phyloP scores from a whole-genome alignment of 2,113 vertebrate species.

The Penelope pileata region DNA sequence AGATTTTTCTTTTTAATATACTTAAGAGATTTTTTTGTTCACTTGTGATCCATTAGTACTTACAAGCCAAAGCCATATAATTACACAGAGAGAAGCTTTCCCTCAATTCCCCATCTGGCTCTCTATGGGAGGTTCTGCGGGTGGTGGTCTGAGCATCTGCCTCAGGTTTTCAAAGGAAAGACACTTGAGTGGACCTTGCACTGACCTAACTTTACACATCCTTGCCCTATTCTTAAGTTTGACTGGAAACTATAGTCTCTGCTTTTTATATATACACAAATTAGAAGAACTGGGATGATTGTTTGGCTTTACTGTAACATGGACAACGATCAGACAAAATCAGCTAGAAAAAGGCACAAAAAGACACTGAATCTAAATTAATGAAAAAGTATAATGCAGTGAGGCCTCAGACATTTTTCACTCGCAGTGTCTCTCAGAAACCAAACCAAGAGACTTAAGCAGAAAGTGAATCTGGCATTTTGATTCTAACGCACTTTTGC shows the following conservation, averaged over 20 bases:
- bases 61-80: background rate
- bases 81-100: background rate
- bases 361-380: background rate
- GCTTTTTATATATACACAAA: background rate
- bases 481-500: background rate
- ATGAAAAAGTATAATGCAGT: background rate
- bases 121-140: background rate
- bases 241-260: background rate
- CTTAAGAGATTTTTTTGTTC: background rate
- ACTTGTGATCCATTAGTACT: background rate
- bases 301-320: background rate
- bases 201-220: background rate
- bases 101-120: background rate
- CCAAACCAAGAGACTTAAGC: fast-evolving
- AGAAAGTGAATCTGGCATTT: background rate
- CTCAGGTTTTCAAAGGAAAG: background rate
- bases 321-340: background rate
- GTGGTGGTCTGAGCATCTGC: background rate
- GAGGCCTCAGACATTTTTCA: background rate
- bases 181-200: background rate
- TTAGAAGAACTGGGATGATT: background rate
- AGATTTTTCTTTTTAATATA: too few relatives aligned
- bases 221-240: background rate
- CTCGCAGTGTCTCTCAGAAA: background rate
- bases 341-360: background rate